Evolutionary conservation across 2,113 vertebrate species (phyloP).

Genomic region (Eolophus roseicapilla): DNA sequence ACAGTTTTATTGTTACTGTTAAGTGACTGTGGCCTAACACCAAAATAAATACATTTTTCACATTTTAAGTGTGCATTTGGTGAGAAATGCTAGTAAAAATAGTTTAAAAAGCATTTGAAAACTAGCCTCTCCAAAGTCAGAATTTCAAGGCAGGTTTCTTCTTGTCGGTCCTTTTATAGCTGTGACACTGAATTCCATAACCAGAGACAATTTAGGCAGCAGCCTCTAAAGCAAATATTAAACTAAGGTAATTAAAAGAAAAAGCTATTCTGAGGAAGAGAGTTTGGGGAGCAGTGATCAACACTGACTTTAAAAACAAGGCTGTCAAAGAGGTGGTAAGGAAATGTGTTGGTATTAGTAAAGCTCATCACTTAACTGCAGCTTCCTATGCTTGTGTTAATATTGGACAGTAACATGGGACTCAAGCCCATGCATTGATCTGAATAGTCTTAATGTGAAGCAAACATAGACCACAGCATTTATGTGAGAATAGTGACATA

Average conservation of each 20-base stretch:
- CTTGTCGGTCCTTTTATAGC: background rate
- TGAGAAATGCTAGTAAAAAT: background rate
- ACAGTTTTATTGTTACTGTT: background rate
- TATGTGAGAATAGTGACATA: background rate
- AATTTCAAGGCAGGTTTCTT: background rate
- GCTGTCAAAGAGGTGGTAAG: background rate
- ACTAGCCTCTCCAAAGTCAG: background rate
- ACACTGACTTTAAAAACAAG: background rate
- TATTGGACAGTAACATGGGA: background rate
- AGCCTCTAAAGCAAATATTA: conserved; percentile 47
- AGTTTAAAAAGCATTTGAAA: background rate
- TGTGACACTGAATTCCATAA: background rate
- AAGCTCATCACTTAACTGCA: background rate
- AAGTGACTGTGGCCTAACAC: background rate
- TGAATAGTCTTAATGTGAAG: background rate
- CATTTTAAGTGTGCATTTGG: background rate
- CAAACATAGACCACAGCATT: background rate
- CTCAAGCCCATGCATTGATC: background rate
- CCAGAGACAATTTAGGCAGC: background rate
- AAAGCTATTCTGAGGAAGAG: background rate
- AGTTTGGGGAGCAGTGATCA: background rate
- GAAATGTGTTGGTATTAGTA: background rate
- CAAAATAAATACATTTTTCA: background rate
- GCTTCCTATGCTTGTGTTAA: background rate
- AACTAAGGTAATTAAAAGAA: conserved; percentile 23